phyloP scores from a whole-genome alignment of 2,113 vertebrate species.

The Dendrocopos noguchii region DNA sequence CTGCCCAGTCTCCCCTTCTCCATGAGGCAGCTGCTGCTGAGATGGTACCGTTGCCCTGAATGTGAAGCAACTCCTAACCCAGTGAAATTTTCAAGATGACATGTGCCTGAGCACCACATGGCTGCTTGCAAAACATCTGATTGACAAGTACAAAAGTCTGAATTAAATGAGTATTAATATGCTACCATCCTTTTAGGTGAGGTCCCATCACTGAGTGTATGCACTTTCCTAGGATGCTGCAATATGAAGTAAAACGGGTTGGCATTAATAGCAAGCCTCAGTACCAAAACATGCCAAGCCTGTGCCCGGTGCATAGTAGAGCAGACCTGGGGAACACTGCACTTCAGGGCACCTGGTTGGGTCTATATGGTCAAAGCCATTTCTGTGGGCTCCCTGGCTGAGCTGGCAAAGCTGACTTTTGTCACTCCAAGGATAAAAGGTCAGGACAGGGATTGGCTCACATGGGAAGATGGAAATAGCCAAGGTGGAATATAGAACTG shows the following conservation, averaged over 20 bases:
- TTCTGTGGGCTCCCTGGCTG: neutral
- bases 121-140: neutral
- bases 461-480: neutral
- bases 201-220: neutral
- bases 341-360: neutral
- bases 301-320: neutral
- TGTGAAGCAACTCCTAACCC: neutral
- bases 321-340: neutral
- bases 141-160: neutral
- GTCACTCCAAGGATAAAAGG: neutral
- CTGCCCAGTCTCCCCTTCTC: neutral
- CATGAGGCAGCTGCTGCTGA: neutral
- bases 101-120: neutral
- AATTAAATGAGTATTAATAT: neutral
- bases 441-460: neutral
- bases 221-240: neutral
- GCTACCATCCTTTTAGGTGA: neutral
- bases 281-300: neutral
- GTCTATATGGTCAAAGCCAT: neutral
- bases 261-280: neutral
- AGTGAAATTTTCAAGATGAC: neutral
- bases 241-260: neutral
- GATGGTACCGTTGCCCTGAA: neutral
- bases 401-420: neutral
- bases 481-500: neutral